phyloP scores from a whole-genome alignment of 2,113 vertebrate genomes.

The Oreochromis niloticus region DNA sequence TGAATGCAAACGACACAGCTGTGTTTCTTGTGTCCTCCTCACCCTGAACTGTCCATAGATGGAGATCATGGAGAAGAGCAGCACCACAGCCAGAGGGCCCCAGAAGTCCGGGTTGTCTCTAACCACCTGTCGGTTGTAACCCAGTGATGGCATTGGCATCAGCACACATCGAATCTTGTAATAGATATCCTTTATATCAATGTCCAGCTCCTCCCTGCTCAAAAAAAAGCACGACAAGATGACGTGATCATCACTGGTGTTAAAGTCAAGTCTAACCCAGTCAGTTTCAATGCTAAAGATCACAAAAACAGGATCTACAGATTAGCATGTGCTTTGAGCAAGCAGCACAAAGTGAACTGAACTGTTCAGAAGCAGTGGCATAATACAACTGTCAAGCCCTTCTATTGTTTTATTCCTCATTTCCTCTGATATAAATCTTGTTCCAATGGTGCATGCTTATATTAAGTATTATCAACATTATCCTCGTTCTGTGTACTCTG shows the following conservation, averaged over 20 bases:
- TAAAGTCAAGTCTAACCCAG: not conserved
- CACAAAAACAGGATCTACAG: not conserved
- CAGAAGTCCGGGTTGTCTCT: conserved; percentile 98
- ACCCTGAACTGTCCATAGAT: conserved; percentile 98
- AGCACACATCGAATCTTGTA: conserved; percentile 98
- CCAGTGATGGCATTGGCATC: conserved; percentile 98
- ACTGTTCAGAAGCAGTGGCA: not conserved
- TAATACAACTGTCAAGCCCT: not conserved
- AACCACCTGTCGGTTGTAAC: conserved; percentile 96
- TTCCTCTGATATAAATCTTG: not conserved
- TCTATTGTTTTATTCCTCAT: not conserved
- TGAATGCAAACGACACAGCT: not conserved
- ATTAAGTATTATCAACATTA: not conserved
- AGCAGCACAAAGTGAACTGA: not conserved
- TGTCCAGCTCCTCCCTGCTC: conserved; percentile 91
- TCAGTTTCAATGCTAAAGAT: not conserved
- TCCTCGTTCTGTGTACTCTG: not conserved
- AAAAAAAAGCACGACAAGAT: not conserved
- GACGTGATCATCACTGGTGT: not conserved
- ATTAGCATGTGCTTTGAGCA: not conserved
- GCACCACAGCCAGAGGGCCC: conserved; percentile 93
- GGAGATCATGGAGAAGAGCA: conserved; percentile 99
- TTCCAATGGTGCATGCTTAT: not conserved
- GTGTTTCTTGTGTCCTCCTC: conserved; percentile 44
- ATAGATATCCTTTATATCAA: conserved; percentile 98